Evolutionary conservation across 2,113 vertebrate species (phyloP), one percentile per base, ranked within the genome.

Genomic region (Plecturocebus donacophilus): DNA sequence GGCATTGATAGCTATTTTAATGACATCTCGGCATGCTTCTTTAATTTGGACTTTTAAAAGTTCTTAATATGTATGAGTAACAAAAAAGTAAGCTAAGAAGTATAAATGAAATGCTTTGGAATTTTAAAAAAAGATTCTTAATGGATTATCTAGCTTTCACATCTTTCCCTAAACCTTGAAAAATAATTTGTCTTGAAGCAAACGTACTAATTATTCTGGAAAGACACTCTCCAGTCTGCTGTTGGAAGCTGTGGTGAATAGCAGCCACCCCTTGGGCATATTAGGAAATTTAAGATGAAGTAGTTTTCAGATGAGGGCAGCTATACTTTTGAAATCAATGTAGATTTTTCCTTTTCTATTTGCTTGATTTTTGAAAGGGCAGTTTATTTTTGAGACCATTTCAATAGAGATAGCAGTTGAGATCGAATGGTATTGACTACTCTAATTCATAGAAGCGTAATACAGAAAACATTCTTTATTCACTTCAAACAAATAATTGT

Each of bases 121-220:
- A 12, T 61, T 58, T 95, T 40, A 38, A 38, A 11, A 54, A 38
- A 45, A 23, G 52, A 25, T 68, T 94, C 61, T 90, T 94, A 16
- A n/a, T 71, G n/a, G 32, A 12, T 79, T 79, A 73, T 61, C 71
- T 88, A 56, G 9, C 45, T 79, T 75, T 80, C 79, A 70, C 16
- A 81, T 58, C 71, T 45, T 73, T 54, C 42, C 30, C 8, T 92
- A 23, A 25, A 25, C 89, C 52, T 90, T 83, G 30, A 14, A 54
- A 61, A 82, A 40, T 40, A 30, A 38, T 77, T 47, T 91, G 32
- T n/a, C 42, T 56, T 71, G 68, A 81, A 5, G 42, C 30, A 76
- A 45, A 91, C 35, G 77, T 76, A 73, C 71, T 47, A 93, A 68
- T 88, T 82, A 58, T 82, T 93, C 87, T 73, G 38, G 90, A 93